Evolutionary conservation across 2,797 vertebrate species (phyloP), one percentile per base, ranked within the genome.

Genomic region (Thamnophis elegans): DNA sequence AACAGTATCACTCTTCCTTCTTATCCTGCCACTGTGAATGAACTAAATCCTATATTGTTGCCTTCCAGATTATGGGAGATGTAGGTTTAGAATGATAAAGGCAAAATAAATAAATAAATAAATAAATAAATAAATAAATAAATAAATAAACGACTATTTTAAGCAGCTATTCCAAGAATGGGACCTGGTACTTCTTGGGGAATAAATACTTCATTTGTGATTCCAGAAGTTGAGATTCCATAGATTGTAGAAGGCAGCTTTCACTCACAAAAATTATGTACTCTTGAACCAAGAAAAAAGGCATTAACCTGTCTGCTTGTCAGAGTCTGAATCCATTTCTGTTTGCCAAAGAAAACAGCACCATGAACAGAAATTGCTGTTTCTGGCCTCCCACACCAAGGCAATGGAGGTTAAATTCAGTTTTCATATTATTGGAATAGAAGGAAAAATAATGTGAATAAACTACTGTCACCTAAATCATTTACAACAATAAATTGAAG

Each of bases 401-500:
- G 88, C 93, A 93, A 93, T 68, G 92, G 95, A 96, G 97, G 96
- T 97, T 95, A 97, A 97, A 95, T 90, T 95, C 95, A 94, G 95
- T 94, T 97, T 96, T 95, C 95, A 65, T 95, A 97, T 96, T 95
- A 96, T 96, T 95, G 95, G 94, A 96, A 96, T 91, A 95, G 95
- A 96, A 95, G 95, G 95, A 95, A 97, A 96, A 96, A 95, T 96
- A 96, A 94, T 96, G 96, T 95, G 96, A 96, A 96, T 95, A 96
- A 97, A 95, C 95, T 95, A 95, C 95, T 95, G 94, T 94, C 95
- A 97, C 96, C 96, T 98, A 97, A 97, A 97, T 98, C 97, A 98
- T 97, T 98, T 97, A 98, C 95, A 95, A 98, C 96, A 96, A 97
- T 97, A 97, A 97, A 98, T 95, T 97, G 97, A 97, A 95, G 96